Percentiles rank a stretch among this genome's conserved stretches.
Conservation (phyloP, 2,113 vertebrate species). For the Terrapene triunguis region DNA sequence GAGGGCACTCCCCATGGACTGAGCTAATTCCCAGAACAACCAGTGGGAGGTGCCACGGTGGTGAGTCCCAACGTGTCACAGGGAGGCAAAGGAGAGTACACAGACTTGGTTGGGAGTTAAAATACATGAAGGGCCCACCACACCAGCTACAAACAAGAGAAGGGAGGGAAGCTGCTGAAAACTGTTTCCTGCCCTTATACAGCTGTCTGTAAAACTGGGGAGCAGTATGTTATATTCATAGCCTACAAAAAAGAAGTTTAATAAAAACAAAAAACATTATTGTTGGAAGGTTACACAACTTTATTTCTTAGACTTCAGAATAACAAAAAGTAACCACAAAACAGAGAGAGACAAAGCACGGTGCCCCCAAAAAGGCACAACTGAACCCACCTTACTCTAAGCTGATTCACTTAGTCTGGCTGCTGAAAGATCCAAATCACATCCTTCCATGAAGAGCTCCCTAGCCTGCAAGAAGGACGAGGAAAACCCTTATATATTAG, state of each 20-base stretch:
- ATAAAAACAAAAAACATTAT: not conserved
- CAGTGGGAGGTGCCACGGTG: too few species aligned
- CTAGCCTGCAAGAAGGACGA: not conserved
- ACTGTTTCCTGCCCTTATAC: not conserved
- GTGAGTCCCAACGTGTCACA: too few species aligned
- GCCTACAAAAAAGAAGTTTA: not conserved
- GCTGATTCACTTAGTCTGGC: not conserved
- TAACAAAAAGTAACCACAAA: not conserved
- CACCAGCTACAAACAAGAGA: not conserved
- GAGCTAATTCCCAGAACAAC: too few species aligned
- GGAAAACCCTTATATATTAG: not conserved
- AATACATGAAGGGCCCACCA: fast-evolving
- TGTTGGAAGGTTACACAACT: not conserved
- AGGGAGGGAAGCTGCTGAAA: not conserved
- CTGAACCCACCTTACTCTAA: not conserved
- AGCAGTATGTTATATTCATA: not conserved
- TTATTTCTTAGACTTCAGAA: not conserved
- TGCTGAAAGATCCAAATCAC: not conserved
- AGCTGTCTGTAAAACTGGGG: not conserved
- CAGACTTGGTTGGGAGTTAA: not conserved
- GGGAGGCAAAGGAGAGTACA: not conserved
- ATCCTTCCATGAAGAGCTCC: not conserved
- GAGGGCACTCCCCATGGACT: too few species aligned
- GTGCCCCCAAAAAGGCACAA: not conserved
- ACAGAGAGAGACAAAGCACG: not conserved